Evolutionary conservation across 1,140 invertebrate genomes (phyloP).

Genomic region (Scaptomyza pallida): DNA sequence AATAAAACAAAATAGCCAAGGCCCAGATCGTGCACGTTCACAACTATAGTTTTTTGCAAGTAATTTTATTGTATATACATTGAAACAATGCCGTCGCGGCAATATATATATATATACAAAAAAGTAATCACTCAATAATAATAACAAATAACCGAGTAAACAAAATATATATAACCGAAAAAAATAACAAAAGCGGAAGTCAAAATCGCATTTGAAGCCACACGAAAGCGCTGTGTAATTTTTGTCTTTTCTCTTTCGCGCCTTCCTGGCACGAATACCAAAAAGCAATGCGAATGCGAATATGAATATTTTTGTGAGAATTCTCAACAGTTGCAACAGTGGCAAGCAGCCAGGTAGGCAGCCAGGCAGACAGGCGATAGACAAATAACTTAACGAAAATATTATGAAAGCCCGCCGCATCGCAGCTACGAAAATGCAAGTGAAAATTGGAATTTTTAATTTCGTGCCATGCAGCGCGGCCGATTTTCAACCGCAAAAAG

Average conservation of each 20-base stretch:
- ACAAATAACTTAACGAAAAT: slow-evolving; percentile 69
- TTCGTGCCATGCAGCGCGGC: slow-evolving; percentile 55
- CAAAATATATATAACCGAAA: slow-evolving; percentile 31
- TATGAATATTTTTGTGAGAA: slow-evolving; percentile 71
- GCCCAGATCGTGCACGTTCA: slow-evolving; percentile 60
- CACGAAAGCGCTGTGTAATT: slow-evolving; percentile 78
- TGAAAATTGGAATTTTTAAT: slow-evolving; percentile 83
- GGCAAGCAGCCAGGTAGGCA: not conserved
- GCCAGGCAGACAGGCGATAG: slow-evolving; percentile 33
- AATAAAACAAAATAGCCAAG: slow-evolving; percentile 37
- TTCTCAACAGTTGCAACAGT: slow-evolving; percentile 65
- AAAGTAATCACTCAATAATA: slow-evolving; percentile 73
- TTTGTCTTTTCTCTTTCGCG: slow-evolving; percentile 63
- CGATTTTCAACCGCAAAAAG: slow-evolving; percentile 73
- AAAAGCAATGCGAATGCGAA: slow-evolving; percentile 13
- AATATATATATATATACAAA: slow-evolving; percentile 12
- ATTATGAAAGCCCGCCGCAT: slow-evolving; percentile 66
- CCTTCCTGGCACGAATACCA: slow-evolving; percentile 73
- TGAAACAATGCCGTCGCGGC: slow-evolving; percentile 68
- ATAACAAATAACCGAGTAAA: slow-evolving; percentile 42
- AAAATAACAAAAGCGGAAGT: slow-evolving; percentile 70
- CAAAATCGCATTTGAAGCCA: slow-evolving; percentile 30
- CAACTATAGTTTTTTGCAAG: slow-evolving; percentile 65
- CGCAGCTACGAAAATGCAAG: slow-evolving; percentile 57
- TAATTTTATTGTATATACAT: slow-evolving; percentile 61